Percentiles rank a stretch among this genome's conserved stretches.
These are phyloP conservation scores for Trachelus tabidus DNA, from an alignment of 2,888 invertebrate species.

Conservation along the genomic window DNA sequence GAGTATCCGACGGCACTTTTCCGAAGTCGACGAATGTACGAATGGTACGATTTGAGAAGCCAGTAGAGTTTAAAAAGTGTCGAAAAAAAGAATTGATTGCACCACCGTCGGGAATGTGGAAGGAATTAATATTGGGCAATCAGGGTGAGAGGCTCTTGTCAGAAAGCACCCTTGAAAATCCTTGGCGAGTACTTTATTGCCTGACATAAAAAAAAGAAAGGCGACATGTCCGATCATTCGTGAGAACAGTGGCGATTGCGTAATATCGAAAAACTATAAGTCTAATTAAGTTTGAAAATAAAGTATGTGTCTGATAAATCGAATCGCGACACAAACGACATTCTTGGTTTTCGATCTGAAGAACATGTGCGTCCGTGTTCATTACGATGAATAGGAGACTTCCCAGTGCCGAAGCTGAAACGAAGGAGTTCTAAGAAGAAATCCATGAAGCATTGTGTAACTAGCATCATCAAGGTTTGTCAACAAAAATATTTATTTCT, in stretches of 20 bases:
- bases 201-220: not conserved
- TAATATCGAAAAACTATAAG: not conserved
- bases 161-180: not conserved
- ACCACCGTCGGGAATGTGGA: not conserved
- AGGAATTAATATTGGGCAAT: not conserved
- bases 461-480: conserved; percentile 1
- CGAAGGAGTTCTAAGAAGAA: not conserved
- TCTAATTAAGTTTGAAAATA: not conserved
- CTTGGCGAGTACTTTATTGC: not conserved
- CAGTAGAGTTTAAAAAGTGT: not conserved
- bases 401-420: not conserved
- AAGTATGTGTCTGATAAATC: not conserved
- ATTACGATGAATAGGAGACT: not conserved
- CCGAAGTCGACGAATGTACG: not conserved
- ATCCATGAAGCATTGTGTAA: not conserved
- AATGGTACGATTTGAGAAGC: not conserved
- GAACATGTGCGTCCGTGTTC: not conserved
- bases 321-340: not conserved
- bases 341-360: not conserved
- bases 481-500: not conserved
- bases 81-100: not conserved
- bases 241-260: not conserved
- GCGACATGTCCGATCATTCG: not conserved
- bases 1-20: not conserved
- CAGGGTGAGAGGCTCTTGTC: not conserved